Base-by-base conservation (phyloP, 1,140 invertebrate species). In the Drosophila baimaii region DNA sequence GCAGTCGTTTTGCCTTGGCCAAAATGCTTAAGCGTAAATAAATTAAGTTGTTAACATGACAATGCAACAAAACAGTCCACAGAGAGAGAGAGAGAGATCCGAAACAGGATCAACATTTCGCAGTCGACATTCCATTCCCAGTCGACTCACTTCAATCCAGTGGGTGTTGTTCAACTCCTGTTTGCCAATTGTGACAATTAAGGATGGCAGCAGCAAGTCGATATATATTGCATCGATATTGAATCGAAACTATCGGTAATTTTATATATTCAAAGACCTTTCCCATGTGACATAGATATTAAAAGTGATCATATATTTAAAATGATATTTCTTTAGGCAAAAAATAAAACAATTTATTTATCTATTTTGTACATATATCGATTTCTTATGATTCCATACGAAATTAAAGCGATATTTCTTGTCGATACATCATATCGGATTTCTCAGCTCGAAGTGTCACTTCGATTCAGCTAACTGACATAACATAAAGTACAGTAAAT, bases 11-110 rank as follows among this genome's bases (percentile, higher is more conserved):
- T 46, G 68, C 66, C 66, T 39, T 73, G 78, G 62, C 66, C 78
- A 73, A 74, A 79, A 78, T 66, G 72, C 63, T 59, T 61, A 77
- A 77, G 63, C 44, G 69, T 82, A 89, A 81, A 88, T 88, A 88
- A 88, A 88, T 88, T 88, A 88, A 88, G 84, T 88, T 88, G 84
- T 89, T 89, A 88, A 88, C 84, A 88, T 80, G 84, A 89, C 84
- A 89, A 73, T 68, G 76, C 84, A 73, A 84, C 81, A 84, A 84
- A 88, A 88, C 79, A 79, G 61, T 52, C 51, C 66, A 55, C 54
- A 46, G 66, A 56, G 35, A 46, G 3, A 58, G 25, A 17, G 35
- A 33, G 27, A 52, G 49, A 21, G 13, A 33, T 35, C 4, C 17
- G 37, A 64, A 66, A 65, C 63, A 66, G 64, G 64, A 66, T 66